phyloP scores from a whole-genome alignment of 1,140 invertebrate genomes.

The Globodera rostochiensis region DNA sequence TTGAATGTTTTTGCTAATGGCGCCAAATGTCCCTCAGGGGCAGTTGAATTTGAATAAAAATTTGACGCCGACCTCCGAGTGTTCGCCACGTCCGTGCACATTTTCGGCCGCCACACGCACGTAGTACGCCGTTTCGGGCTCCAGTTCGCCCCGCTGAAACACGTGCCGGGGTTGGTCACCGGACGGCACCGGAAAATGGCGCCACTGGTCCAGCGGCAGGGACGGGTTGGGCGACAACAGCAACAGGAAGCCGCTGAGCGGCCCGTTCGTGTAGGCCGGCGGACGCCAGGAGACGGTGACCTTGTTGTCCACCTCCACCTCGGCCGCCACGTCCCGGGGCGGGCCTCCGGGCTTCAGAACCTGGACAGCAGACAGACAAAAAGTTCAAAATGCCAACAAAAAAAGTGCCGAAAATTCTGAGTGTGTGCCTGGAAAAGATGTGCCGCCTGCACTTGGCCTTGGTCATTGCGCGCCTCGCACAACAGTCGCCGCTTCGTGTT shows the following conservation, averaged over 20 bases:
- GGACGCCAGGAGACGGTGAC: constrained; percentile 61
- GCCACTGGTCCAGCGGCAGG: constrained; percentile 63
- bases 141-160: constrained; percentile 48
- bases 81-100: constrained; percentile 55
- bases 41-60: too few relatives aligned
- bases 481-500: constrained; percentile 52
- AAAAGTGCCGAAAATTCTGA: too few relatives aligned
- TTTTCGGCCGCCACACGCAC: constrained; percentile 61
- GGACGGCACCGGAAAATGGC: constrained; percentile 46
- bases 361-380: neutral
- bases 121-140: constrained; percentile 64
- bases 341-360: constrained; percentile 2
- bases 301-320: constrained; percentile 59
- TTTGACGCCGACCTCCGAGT: constrained; percentile 45
- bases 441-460: constrained; percentile 56
- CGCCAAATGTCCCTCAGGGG: too few relatives aligned
- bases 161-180: constrained; percentile 45
- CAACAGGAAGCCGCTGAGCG: constrained; percentile 53
- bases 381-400: too few relatives aligned
- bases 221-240: constrained; percentile 63
- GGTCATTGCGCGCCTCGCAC: constrained; percentile 62
- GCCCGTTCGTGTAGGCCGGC: constrained; percentile 61
- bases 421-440: constrained; percentile 47
- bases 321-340: neutral
- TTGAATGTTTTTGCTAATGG: too few relatives aligned